These are phyloP conservation scores for Sparidentex hasta DNA, from an alignment of 2,797 vertebrate species.

Conservation along the genomic window DNA sequence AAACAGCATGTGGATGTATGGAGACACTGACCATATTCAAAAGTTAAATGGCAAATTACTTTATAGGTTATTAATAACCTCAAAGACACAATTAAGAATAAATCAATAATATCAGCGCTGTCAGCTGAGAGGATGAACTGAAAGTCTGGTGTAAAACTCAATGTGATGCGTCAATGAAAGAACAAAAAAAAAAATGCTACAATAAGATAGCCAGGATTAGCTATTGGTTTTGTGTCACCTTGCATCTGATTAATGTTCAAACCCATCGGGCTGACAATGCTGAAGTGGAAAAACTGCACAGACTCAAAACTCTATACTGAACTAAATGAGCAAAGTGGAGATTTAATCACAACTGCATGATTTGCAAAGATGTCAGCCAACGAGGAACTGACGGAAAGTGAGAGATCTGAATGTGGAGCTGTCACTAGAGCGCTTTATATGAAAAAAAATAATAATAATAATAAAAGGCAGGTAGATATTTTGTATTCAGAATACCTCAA, in stretches of 20 bases:
- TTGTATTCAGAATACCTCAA: conserved; percentile 1
- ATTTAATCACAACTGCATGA: neutral
- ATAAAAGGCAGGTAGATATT: neutral
- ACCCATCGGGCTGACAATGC: neutral
- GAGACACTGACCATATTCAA: neutral
- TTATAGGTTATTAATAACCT: neutral
- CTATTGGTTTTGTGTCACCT: conserved; percentile 39
- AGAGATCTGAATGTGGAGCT: neutral
- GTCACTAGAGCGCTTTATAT: neutral
- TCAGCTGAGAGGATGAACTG: neutral
- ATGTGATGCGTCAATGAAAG: conserved; percentile 1
- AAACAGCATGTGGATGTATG: neutral
- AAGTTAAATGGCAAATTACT: neutral
- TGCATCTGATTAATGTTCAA: conserved; percentile 25
- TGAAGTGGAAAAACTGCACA: neutral
- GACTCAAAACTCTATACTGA: neutral
- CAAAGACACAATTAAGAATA: neutral
- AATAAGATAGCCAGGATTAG: conserved; percentile 12
- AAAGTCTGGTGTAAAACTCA: conserved; percentile 5
- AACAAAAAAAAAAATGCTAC: conserved; percentile 15
- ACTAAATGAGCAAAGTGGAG: neutral
- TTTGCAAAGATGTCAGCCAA: conserved; percentile 2
- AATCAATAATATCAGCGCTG: neutral
- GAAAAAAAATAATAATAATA: no score
- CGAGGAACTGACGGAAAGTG: conserved; percentile 3